Percentiles rank a stretch among this genome's conserved stretches.
Evolutionary conservation across 2,113 vertebrate genomes (phyloP).

Genomic region (Notiomystis cincta): DNA sequence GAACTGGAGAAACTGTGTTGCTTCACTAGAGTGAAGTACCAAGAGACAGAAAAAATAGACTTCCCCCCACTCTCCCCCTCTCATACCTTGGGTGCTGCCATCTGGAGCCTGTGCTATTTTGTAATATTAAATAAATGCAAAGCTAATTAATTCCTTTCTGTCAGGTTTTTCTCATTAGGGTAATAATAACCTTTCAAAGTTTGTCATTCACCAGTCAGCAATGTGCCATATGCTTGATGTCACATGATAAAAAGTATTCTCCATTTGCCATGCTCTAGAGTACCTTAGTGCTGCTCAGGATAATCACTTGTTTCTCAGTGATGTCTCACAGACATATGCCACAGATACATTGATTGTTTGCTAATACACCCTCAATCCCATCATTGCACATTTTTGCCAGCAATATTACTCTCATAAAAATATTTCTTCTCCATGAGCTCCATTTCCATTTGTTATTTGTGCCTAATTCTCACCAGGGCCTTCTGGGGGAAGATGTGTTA

Average conservation of each 20-base stretch:
- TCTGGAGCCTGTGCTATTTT: slow-evolving; percentile 32
- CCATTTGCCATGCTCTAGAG: background rate
- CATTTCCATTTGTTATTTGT: background rate
- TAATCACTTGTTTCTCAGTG: background rate
- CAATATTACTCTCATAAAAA: background rate
- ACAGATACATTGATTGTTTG: slow-evolving; percentile 18
- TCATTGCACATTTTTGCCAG: background rate
- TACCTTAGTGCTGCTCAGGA: background rate
- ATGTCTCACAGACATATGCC: slow-evolving; percentile 19
- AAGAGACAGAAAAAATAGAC: background rate
- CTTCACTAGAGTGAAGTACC: background rate
- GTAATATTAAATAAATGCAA: slow-evolving; percentile 52
- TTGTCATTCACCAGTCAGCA: slow-evolving; percentile 39
- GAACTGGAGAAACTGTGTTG: background rate
- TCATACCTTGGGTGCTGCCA: background rate
- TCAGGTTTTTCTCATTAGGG: slow-evolving; percentile 38
- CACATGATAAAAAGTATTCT: slow-evolving; percentile 33
- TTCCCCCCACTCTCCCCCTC: background rate
- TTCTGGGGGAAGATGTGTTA: background rate
- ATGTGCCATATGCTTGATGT: slow-evolving; percentile 47
- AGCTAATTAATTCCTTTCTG: slow-evolving; percentile 60
- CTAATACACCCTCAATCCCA: background rate
- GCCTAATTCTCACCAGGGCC: background rate
- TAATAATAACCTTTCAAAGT: slow-evolving; percentile 53
- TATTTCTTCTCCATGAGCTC: background rate